These are phyloP conservation scores for Hydrophis major DNA, from an alignment of 2,797 vertebrate genomes.

Conservation along the genomic window DNA sequence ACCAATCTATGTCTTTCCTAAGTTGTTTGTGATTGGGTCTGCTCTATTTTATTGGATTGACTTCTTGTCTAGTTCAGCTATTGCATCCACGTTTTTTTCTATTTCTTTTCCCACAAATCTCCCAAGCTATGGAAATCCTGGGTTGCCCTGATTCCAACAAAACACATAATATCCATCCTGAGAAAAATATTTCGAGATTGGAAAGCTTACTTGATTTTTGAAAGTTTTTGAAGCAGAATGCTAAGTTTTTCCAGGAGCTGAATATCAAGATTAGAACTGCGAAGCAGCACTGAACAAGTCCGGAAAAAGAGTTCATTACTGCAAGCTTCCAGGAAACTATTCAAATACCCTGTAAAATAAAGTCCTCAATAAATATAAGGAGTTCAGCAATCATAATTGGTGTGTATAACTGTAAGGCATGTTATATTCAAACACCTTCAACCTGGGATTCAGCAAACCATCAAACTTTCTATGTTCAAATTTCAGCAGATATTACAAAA, in stretches of 20 bases:
- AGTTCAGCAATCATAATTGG: background rate
- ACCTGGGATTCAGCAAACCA: background rate
- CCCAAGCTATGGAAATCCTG: background rate
- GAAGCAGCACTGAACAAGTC: constrained; percentile 77
- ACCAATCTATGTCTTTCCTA: background rate
- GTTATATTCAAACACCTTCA: background rate
- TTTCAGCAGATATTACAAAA: background rate
- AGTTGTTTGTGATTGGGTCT: background rate
- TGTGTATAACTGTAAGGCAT: background rate
- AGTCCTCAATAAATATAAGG: background rate
- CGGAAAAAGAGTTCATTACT: constrained; percentile 84
- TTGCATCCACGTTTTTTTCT: background rate
- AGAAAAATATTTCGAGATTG: background rate
- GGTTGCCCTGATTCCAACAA: background rate
- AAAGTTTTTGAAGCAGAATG: constrained; percentile 89
- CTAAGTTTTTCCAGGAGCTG: constrained; percentile 82
- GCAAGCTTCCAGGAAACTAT: constrained; percentile 82
- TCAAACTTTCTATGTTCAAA: background rate
- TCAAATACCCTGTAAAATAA: constrained; percentile 70
- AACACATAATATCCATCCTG: background rate
- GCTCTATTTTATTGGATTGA: background rate
- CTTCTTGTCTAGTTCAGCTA: background rate
- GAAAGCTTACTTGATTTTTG: constrained; percentile 81
- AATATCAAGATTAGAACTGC: constrained; percentile 76
- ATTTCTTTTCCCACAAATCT: background rate